Evolutionary conservation across 1,140 invertebrate species (phyloP), one percentile per base, ranked within the genome.

Genomic region (Trichonephila clavata): DNA sequence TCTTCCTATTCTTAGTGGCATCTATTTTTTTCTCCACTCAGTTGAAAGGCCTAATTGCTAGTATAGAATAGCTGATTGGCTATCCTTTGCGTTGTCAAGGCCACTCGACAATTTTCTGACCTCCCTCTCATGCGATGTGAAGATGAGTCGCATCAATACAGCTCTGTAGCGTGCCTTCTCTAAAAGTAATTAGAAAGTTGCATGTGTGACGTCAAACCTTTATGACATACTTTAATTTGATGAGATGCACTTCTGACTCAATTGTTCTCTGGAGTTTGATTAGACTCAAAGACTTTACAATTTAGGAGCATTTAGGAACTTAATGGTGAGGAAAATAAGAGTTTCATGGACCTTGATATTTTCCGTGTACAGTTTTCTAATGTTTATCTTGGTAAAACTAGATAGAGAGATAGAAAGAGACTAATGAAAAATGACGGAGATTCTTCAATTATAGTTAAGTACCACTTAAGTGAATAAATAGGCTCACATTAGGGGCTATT

Each of bases 101-200:
- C 80, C 80, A 83, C 50, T 50, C 50, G 80, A 83, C 80, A 83
- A 43, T 83, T 83, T 83, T 83, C 50, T 83, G 80, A 83, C 80
- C 80, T 83, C 80, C 50, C 2, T 83, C 50, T 83, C 50, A 50
- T 50, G 39, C 50, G 50, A 83, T 83, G 50, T 13, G 24, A 50
- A 81, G 80, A 83, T 83, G 80, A 71, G 80, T 50, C 32, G 32
- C 80, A 83, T 50, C 80, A 57, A 21, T 57, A 83, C 32, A 83
- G 39, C 80, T 83, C 39, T 83, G 50, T 83, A 57, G 80, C 80
- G 24, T 27, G 24, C 24, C 24, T 71, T 71, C 68, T 71, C 68
- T 71, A 71, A n/a, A 71, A 83, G 80, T 83, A 83, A 83, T 83
- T 83, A 83, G 39, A 83, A 83, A 57, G 50, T 50, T 21, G 80